A percentile compares a stretch with the other conserved stretches of the same genome.
phyloP scores from a whole-genome alignment of 2,797 vertebrate species.

The Lagodon rhomboides region DNA sequence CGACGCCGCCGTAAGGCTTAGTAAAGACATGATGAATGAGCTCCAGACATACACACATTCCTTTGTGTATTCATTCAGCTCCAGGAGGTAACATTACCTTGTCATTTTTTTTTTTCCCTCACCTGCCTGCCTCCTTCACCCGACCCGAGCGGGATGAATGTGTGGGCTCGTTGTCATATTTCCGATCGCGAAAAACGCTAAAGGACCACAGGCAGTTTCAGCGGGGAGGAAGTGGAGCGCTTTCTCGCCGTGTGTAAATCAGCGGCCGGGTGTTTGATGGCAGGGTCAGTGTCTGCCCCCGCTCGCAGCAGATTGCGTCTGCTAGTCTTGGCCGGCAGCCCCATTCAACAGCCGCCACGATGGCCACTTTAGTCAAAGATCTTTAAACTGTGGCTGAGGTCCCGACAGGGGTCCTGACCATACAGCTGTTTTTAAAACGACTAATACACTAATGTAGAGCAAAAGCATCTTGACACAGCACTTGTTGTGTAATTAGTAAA shows the following conservation, averaged over 20 bases:
- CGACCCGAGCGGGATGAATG: constrained; percentile 22
- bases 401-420: constrained; percentile 37
- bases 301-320: constrained; percentile 75
- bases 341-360: constrained; percentile 73
- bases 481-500: constrained; percentile 2
- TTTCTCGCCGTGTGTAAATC: constrained; percentile 66
- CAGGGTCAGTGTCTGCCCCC: constrained; percentile 70
- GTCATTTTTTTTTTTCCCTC: constrained; percentile 41
- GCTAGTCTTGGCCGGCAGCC: constrained; percentile 73
- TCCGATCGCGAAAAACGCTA: constrained; percentile 9
- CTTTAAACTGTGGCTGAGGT: constrained; percentile 49
- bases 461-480: constrained; percentile 6
- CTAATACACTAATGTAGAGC: constrained; percentile 25
- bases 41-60: constrained; percentile 35
- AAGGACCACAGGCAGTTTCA: constrained; percentile 7
- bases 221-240: constrained; percentile 39
- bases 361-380: constrained; percentile 64
- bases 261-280: constrained; percentile 75
- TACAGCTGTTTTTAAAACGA: constrained; percentile 39
- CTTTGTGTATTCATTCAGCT: constrained; percentile 51
- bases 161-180: background rate
- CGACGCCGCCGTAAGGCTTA: constrained; percentile 8
- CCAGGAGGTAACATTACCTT: constrained; percentile 54
- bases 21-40: constrained; percentile 44
- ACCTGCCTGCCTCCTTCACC: constrained; percentile 26